phyloP scores from a whole-genome alignment of 2,113 vertebrate species.

The Apeltes quadracus region DNA sequence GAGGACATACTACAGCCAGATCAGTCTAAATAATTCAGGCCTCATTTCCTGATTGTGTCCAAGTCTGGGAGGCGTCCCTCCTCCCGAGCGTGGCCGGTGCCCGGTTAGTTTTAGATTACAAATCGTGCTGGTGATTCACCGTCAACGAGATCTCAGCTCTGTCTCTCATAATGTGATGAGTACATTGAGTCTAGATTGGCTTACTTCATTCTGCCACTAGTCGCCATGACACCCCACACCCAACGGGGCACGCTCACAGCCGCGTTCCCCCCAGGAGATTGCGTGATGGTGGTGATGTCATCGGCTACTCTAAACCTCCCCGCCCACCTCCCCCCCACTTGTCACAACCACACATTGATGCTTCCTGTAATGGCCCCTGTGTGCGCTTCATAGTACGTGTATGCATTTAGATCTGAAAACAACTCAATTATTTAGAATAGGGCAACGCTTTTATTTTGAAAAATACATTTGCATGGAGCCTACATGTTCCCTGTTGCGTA shows the following conservation, averaged over 20 bases:
- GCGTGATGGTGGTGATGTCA: slow-evolving; percentile 56
- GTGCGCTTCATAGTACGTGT: not conserved
- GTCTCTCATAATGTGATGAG: not conserved
- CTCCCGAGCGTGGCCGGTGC: not conserved
- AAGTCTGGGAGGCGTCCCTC: slow-evolving; percentile 3
- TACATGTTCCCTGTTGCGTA: not conserved
- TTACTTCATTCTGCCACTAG: not conserved
- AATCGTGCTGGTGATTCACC: not conserved
- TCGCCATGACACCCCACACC: no score
- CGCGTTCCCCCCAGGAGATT: slow-evolving; percentile 18
- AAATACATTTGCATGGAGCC: not conserved
- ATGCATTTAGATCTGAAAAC: not conserved
- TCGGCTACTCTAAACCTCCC: not conserved
- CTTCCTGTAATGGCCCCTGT: slow-evolving; percentile 13
- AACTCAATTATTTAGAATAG: not conserved
- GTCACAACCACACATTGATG: not conserved
- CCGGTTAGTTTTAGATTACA: not conserved
- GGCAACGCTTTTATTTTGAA: not conserved
- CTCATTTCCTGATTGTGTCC: slow-evolving; percentile 50
- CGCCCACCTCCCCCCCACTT: not conserved
- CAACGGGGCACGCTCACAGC: not conserved
- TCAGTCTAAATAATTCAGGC: slow-evolving; percentile 71
- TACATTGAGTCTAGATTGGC: not conserved
- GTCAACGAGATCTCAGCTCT: no score
- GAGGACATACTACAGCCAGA: slow-evolving; percentile 12